Base-by-base conservation (phyloP, 2,888 invertebrate species). In the Diplolepis rosae region DNA sequence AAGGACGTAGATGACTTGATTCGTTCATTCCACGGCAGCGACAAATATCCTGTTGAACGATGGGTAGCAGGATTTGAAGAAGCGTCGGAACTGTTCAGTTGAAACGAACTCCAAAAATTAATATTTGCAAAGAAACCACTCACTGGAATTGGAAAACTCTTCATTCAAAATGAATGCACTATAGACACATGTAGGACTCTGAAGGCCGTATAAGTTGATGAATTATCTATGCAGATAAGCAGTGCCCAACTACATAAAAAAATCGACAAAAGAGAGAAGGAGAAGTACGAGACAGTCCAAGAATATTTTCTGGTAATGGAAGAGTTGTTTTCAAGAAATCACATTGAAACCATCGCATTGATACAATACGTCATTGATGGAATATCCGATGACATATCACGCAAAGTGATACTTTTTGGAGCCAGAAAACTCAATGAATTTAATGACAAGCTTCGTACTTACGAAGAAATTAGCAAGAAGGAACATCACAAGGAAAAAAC, bases 31-130 rank as follows among this genome's bases (percentile, higher is more conserved):
- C 39, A 42, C 18, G 70, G 72, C 2, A 45, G 39, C 27, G 70
- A 72, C 45, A 30, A 35, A 7, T 70, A 52, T 32, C 54, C 70
- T 13, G 13, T 45, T 28, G 30, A 42, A 4, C 18, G 15, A n/a
- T 68, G 68, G 56, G 56, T 56, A 2, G 15, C 65, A 9, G 73
- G 71, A 9, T 74, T 76, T 13, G 72, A 72, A 15, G 78, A 76
- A 1, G 66, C 48, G 1, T 56, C 72, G n/a, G 27, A 3, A 13
- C 13, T 75, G 13, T 72, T 73, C 48, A n/a, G 39, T 24, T 74
- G 71, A 72, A 65, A 15, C 11, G 68, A 71, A 13, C 45, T 72
- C 15, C 70, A 74, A 22, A 70, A 32, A 52, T 2, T 72, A 6
- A 48, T 69, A 15, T 65, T 66, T 35, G 69, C 65, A 3, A 72